phyloP scores from a whole-genome alignment of 2,113 vertebrate species.

The Marmota monax region DNA sequence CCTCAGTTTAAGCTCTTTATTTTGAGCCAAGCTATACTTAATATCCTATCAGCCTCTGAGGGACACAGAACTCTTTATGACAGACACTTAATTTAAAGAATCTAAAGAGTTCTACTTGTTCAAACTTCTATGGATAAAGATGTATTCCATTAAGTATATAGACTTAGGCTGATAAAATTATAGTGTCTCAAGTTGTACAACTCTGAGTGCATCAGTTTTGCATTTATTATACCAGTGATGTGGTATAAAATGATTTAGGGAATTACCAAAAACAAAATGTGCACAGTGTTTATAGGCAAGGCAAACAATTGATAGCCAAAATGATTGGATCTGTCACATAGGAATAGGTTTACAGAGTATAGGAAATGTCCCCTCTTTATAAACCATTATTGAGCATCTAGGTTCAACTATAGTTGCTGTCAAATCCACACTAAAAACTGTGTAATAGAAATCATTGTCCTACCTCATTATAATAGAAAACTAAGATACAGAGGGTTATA shows the following conservation, averaged over 20 bases:
- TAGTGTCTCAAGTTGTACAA: background rate
- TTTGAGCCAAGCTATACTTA: constrained; percentile 10
- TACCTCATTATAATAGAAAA: background rate
- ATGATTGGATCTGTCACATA: background rate
- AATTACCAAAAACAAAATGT: background rate
- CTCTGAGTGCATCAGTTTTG: background rate
- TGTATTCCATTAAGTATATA: background rate
- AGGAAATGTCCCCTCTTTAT: background rate
- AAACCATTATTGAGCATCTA: background rate
- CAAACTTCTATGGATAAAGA: background rate
- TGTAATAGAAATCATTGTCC: background rate
- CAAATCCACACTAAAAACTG: background rate
- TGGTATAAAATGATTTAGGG: background rate
- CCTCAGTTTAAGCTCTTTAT: constrained; percentile 10
- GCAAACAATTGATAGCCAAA: background rate
- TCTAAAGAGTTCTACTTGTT: background rate
- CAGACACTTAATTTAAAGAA: background rate
- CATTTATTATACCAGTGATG: background rate
- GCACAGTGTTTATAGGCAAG: background rate
- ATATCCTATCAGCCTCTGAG: background rate
- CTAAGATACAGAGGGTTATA: background rate
- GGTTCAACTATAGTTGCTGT: background rate
- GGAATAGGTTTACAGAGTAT: background rate
- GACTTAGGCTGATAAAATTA: background rate
- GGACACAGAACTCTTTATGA: background rate